These are phyloP conservation scores for Monochamus saltuarius DNA, from an alignment of 1,140 invertebrate species.

Conservation along the genomic window DNA sequence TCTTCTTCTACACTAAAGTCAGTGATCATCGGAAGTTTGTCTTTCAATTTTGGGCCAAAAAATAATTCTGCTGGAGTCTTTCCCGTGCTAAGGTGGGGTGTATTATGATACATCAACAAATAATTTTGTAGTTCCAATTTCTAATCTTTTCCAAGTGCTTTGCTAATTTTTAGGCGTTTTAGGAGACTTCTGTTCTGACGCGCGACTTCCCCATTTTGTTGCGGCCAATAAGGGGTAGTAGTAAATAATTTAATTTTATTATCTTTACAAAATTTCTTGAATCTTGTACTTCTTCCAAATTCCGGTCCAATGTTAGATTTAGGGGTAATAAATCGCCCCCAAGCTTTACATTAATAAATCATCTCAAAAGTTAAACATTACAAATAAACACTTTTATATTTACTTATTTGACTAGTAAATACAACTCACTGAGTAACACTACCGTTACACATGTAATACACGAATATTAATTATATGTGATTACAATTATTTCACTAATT, in stretches of 20 bases:
- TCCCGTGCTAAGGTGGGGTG: constrained; percentile 38
- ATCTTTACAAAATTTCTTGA: neutral
- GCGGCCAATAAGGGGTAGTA: constrained; percentile 30
- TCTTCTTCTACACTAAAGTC: neutral
- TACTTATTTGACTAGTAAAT: no score
- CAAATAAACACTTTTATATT: no score
- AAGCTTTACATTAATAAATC: no score
- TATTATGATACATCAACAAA: constrained; percentile 43
- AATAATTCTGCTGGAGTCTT: constrained; percentile 33
- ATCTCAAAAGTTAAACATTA: no score
- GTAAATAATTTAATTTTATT: neutral
- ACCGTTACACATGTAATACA: no score
- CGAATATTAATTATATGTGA: no score
- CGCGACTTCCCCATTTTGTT: constrained; percentile 42
- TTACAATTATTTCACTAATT: no score
- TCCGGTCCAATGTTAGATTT: neutral
- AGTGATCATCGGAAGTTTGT: no score
- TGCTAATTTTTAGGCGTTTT: constrained; percentile 42
- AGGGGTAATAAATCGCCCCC: no score
- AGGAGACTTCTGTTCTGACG: constrained; percentile 39
- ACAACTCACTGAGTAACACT: no score
- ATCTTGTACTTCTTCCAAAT: no score
- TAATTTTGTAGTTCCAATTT: constrained; percentile 35
- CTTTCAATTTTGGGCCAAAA: no score
- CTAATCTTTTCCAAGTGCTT: constrained; percentile 33